Evolutionary conservation across 2,113 vertebrate species (phyloP).

Genomic region (Poicephalus gulielmi): DNA sequence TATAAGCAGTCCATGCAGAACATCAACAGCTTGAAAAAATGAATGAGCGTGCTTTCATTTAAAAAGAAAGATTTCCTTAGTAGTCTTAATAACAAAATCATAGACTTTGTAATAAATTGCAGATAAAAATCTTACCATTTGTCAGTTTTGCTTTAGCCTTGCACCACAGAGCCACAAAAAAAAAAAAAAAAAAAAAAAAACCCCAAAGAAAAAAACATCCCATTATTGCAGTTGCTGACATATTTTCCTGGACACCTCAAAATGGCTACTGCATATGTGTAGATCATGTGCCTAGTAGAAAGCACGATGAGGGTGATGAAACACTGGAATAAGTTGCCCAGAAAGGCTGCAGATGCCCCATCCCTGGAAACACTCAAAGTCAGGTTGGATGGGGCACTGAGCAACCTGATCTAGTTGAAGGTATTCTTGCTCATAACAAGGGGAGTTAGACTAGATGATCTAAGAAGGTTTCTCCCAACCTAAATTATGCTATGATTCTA

Average conservation of each 20-base stretch:
- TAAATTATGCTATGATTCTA: not conserved
- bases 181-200: too few relatives aligned
- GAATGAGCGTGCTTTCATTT: not conserved
- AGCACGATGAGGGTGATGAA: not conserved
- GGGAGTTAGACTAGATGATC: not conserved
- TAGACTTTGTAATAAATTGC: not conserved
- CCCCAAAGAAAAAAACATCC: too few relatives aligned
- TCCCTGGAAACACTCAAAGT: not conserved
- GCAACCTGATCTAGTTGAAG: not conserved
- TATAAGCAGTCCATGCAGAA: not conserved
- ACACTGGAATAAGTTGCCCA: not conserved
- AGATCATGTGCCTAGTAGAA: not conserved
- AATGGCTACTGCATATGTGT: not conserved
- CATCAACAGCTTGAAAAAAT: not conserved
- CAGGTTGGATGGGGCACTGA: not conserved
- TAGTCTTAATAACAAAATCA: not conserved
- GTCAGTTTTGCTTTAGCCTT: not conserved
- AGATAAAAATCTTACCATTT: not conserved
- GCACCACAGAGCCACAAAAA: too few relatives aligned
- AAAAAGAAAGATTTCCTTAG: not conserved
- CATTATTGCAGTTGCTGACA: not conserved
- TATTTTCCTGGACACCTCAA: not conserved
- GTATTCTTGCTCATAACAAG: not conserved
- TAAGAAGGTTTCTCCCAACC: not conserved
- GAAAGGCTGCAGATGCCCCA: too few relatives aligned